phyloP scores from a whole-genome alignment of 2,113 vertebrate species.

The Scomber colias region DNA sequence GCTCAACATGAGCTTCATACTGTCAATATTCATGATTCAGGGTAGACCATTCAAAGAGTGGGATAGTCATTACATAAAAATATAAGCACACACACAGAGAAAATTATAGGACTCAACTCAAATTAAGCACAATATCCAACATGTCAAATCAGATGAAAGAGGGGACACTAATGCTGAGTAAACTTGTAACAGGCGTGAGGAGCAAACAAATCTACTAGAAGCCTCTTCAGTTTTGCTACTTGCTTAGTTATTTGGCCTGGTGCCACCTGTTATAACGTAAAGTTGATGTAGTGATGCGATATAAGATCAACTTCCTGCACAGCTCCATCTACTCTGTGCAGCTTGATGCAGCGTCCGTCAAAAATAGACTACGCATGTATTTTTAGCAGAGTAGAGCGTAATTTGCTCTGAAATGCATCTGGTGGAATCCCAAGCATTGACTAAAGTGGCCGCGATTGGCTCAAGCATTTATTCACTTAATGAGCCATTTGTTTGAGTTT shows the following conservation, averaged over 20 bases:
- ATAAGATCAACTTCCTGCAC: too few species aligned
- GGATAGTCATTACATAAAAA: slow-evolving; percentile 18
- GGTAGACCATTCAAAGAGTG: slow-evolving; percentile 32
- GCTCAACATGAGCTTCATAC: slow-evolving; percentile 43
- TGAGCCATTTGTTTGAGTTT: slow-evolving; percentile 3
- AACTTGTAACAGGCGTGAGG: neutral
- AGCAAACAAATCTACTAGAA: neutral
- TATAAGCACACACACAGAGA: neutral
- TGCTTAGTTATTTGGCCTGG: neutral
- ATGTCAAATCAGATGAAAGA: slow-evolving; percentile 7
- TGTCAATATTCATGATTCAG: slow-evolving; percentile 58
- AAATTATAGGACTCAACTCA: slow-evolving; percentile 1
- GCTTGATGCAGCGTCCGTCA: too few species aligned
- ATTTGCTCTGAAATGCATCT: too few species aligned
- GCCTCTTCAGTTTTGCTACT: neutral
- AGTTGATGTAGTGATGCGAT: too few species aligned
- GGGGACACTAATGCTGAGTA: slow-evolving; percentile 2
- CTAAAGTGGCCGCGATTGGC: too few species aligned
- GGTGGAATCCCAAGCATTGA: too few species aligned
- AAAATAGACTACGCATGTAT: too few species aligned
- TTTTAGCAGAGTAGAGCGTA: too few species aligned
- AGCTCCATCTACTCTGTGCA: too few species aligned
- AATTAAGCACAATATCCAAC: neutral
- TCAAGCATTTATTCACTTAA: neutral
- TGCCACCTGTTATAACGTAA: too few species aligned